Percentiles rank a stretch among this genome's conserved stretches.
Conservation (phyloP, 2,888 invertebrate species). For the Thymelicus lineola region DNA sequence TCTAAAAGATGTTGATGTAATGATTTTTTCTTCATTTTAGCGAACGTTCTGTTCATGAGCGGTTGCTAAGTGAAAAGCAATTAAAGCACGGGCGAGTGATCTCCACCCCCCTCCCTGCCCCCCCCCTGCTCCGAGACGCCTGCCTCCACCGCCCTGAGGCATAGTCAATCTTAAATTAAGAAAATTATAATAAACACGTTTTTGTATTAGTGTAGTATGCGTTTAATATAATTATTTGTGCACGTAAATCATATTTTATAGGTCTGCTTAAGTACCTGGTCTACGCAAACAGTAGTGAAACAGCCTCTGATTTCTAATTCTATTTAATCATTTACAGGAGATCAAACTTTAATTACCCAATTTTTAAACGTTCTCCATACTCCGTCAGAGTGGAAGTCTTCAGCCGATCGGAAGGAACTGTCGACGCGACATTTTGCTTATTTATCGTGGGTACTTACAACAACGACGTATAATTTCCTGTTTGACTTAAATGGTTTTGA, state of each 20-base stretch:
- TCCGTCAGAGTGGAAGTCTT: constrained; percentile 71
- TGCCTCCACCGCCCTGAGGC: constrained; percentile 56
- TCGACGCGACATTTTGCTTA: constrained; percentile 67
- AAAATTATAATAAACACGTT: constrained; percentile 55
- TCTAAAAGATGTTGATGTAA: constrained; percentile 84
- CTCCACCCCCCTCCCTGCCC: constrained; percentile 65
- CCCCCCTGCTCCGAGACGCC: constrained; percentile 53
- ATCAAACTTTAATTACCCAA: constrained; percentile 79
- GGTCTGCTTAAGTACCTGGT: not conserved
- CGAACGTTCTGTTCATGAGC: constrained; percentile 81
- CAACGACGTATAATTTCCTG: constrained; percentile 79
- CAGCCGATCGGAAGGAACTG: constrained; percentile 79
- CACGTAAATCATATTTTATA: not conserved
- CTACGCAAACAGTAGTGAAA: too few relatives aligned
- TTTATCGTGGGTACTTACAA: constrained; percentile 58
- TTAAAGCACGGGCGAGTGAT: constrained; percentile 86
- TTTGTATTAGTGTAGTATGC: not conserved
- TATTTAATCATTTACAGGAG: constrained; percentile 67
- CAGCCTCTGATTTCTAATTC: too few relatives aligned
- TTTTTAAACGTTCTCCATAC: constrained; percentile 73
- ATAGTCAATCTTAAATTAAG: constrained; percentile 72
- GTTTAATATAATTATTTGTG: not conserved
- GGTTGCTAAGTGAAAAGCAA: constrained; percentile 86
- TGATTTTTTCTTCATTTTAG: constrained; percentile 84
- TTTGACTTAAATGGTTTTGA: constrained; percentile 75